Evolutionary conservation across 37 sponge, comb jelly and placozoan genomes (phyloP).

Genomic region (Petrosia ficiformis): DNA sequence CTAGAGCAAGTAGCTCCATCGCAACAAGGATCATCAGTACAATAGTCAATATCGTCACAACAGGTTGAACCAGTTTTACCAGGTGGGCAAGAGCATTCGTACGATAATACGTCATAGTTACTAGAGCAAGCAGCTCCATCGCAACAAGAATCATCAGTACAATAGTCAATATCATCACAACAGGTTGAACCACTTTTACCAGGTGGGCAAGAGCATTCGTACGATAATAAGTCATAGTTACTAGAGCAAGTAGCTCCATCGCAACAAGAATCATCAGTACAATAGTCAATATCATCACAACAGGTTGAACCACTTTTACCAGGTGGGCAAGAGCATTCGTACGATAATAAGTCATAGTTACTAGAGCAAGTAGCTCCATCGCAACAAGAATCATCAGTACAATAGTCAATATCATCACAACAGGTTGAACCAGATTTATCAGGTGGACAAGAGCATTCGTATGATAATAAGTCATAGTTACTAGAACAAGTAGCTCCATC

Average conservation of each 20-base stretch:
- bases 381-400: not conserved
- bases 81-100: not conserved
- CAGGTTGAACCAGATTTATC: not conserved
- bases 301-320: not conserved
- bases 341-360: not conserved
- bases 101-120: not conserved
- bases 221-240: not conserved
- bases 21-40: not conserved
- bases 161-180: not conserved
- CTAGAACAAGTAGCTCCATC: not conserved
- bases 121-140: not conserved
- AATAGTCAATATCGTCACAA: not conserved
- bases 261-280: not conserved
- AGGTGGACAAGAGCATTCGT: not conserved
- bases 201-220: not conserved
- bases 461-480: not conserved
- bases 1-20: not conserved
- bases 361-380: not conserved
- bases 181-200: conserved; percentile 2
- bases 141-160: not conserved
- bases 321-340: not conserved
- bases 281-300: not conserved
- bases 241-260: not conserved
- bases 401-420: not conserved
- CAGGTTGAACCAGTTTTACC: not conserved